A percentile compares a stretch with the other conserved stretches of the same genome.
Evolutionary conservation across 2,888 invertebrate genomes (phyloP).

Genomic region (Hydrotaea cyrtoneurina): DNA sequence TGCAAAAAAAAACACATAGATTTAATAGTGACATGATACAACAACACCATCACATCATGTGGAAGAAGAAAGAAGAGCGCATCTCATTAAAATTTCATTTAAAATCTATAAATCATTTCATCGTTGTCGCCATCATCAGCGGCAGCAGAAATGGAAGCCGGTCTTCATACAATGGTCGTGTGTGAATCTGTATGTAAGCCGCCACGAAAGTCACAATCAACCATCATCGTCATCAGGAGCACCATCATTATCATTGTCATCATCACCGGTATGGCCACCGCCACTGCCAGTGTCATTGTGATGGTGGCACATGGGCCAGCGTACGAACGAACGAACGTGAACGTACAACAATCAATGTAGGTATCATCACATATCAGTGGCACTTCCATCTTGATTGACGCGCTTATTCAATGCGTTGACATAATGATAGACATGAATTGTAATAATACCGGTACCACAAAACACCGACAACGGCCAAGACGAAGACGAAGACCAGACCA

Average conservation of each 20-base stretch:
- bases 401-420: constrained; percentile 80
- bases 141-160: not conserved
- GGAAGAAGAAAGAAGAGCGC: constrained; percentile 39
- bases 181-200: not conserved
- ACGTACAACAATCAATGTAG: constrained; percentile 44
- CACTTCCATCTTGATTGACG: constrained; percentile 80
- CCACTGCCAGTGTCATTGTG: not conserved
- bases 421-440: constrained; percentile 80
- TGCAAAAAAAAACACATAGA: constrained; percentile 31
- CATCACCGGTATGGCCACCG: not conserved
- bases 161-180: not conserved
- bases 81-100: constrained; percentile 68
- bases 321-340: not conserved
- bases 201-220: constrained; percentile 45
- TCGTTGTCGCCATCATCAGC: constrained; percentile 39
- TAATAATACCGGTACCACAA: constrained; percentile 44
- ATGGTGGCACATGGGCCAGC: not conserved
- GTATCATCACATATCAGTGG: constrained; percentile 73
- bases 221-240: constrained; percentile 19
- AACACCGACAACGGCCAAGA: not conserved
- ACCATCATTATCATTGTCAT: not conserved
- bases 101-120: constrained; percentile 66
- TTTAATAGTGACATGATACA: not conserved
- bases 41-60: not conserved
- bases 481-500: not conserved